Percentiles rank a stretch among this genome's conserved stretches.
These are phyloP conservation scores for Dermochelys coriacea DNA, from an alignment of 2,797 vertebrate species.

Conservation along the genomic window DNA sequence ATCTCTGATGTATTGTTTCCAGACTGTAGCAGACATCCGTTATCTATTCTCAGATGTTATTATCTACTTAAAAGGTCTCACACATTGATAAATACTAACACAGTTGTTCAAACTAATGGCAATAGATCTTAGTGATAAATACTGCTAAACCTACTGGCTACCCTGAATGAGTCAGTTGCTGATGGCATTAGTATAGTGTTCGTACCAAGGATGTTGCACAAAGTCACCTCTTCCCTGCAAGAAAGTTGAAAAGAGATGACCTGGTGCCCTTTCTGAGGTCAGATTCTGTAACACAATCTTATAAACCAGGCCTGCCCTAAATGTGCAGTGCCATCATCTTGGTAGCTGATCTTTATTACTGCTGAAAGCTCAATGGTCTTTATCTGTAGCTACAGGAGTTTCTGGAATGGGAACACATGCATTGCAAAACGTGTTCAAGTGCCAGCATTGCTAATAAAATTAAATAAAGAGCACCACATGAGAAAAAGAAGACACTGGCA, in stretches of 20 bases:
- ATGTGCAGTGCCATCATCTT: neutral
- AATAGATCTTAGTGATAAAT: neutral
- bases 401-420: neutral
- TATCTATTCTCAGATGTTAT: neutral
- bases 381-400: neutral
- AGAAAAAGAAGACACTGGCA: neutral
- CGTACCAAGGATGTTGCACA: neutral
- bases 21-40: neutral
- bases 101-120: neutral
- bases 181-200: neutral
- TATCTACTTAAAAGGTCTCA: neutral
- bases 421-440: neutral
- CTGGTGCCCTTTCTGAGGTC: slow-evolving; percentile 5
- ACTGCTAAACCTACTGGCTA: neutral
- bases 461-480: neutral
- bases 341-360: slow-evolving; percentile 14
- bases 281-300: neutral
- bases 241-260: slow-evolving; percentile 27
- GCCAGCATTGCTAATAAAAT: neutral
- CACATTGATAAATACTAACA: neutral
- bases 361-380: neutral
- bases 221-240: slow-evolving; percentile 27
- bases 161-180: neutral
- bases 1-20: neutral
- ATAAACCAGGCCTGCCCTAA: neutral